These are phyloP conservation scores for Tortricodes alternella DNA, from an alignment of 2,888 invertebrate genomes.

Conservation along the genomic window DNA sequence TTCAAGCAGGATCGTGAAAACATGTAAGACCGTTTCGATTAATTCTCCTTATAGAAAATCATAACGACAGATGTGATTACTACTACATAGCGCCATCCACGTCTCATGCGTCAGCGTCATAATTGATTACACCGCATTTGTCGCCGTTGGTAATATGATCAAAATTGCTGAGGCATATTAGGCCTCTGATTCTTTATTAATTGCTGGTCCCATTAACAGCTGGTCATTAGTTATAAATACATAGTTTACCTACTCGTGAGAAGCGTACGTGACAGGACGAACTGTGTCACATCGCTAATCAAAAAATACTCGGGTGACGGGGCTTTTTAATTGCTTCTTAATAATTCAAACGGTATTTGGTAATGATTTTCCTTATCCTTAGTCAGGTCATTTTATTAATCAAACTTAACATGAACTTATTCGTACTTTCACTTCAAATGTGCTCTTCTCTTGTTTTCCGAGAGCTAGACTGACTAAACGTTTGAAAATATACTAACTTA, in stretches of 20 bases:
- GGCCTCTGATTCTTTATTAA: conserved; percentile 56
- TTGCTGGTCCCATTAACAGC: conserved; percentile 55
- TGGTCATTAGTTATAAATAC: conserved; percentile 46
- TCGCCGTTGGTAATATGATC: conserved; percentile 47
- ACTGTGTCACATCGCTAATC: conserved; percentile 62
- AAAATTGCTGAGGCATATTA: conserved; percentile 59
- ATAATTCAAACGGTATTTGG: conserved; percentile 48
- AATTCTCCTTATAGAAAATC: not conserved
- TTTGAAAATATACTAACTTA: no score
- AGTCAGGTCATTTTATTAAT: not conserved
- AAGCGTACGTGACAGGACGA: conserved; percentile 69
- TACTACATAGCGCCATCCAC: conserved; percentile 45
- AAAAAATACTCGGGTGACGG: conserved; percentile 46
- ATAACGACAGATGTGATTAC: not conserved
- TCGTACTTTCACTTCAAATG: not conserved
- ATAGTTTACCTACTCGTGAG: conserved; percentile 40
- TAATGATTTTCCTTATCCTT: conserved; percentile 61
- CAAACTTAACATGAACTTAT: no score
- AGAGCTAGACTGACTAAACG: no score
- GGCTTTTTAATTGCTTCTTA: conserved; percentile 57
- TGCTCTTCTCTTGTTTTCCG: not conserved
- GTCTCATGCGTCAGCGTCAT: conserved; percentile 46
- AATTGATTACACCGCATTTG: conserved; percentile 46
- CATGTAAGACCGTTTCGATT: not conserved
- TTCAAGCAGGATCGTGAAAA: no score